phyloP scores from a whole-genome alignment of 2,888 invertebrate species.

The Drosophila demipolita region DNA sequence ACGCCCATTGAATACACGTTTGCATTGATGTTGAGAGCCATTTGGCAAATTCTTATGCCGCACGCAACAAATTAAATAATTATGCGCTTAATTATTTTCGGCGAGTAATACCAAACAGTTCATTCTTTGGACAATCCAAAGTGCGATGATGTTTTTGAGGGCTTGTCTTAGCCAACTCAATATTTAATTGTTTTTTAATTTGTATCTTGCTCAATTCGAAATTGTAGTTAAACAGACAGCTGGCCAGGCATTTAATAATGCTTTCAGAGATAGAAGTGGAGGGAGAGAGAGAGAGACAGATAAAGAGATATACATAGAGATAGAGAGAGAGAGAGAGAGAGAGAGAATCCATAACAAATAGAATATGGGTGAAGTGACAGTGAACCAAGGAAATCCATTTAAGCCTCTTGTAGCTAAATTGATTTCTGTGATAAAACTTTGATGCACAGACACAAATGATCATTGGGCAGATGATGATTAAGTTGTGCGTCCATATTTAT shows the following conservation, averaged over 20 bases:
- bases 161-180: neutral
- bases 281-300: neutral
- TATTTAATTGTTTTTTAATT: conserved; percentile 50
- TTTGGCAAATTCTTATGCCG: conserved; percentile 20
- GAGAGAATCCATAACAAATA: neutral
- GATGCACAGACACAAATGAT: conserved; percentile 13
- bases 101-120: conserved; percentile 35
- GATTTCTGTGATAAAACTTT: conserved; percentile 31
- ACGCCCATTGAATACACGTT: conserved; percentile 30
- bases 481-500: neutral
- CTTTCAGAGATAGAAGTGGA: neutral
- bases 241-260: conserved; percentile 26
- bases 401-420: conserved; percentile 39
- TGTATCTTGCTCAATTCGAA: conserved; percentile 30
- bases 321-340: neutral
- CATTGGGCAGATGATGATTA: neutral
- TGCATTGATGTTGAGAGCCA: conserved; percentile 7
- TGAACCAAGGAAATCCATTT: conserved; percentile 29
- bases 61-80: conserved; percentile 64
- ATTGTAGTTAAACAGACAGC: conserved; percentile 28
- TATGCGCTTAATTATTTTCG: conserved; percentile 67
- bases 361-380: neutral
- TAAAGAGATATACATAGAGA: too few relatives aligned
- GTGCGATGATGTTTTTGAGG: neutral
- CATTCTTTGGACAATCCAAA: neutral